phyloP scores from a whole-genome alignment of 2,888 invertebrate species.

The Bombylius major region DNA sequence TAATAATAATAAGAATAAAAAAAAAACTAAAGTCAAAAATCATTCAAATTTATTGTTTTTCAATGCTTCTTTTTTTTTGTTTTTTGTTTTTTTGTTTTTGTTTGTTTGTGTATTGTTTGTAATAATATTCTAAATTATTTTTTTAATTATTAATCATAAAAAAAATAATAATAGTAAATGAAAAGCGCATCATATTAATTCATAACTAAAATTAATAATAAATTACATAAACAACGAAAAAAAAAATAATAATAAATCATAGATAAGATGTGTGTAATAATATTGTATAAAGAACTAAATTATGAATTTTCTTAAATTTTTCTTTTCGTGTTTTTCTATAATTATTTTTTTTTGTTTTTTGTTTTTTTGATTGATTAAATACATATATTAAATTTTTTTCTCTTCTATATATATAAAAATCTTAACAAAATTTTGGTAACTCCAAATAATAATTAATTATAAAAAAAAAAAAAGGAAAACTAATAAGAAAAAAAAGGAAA shows the following conservation, averaged over 20 bases:
- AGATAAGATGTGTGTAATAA: not conserved
- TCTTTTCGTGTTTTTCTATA: not conserved
- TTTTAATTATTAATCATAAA: conserved; percentile 12
- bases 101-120: not conserved
- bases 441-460: too few relatives aligned
- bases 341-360: not conserved
- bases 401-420: not conserved
- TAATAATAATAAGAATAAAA: too few relatives aligned
- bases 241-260: conserved; percentile 5
- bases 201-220: conserved; percentile 20
- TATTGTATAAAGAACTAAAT: too few relatives aligned
- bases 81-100: not conserved
- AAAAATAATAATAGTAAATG: conserved; percentile 16
- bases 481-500: too few relatives aligned
- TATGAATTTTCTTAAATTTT: too few relatives aligned
- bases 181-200: conserved; percentile 16
- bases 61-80: not conserved
- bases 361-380: not conserved
- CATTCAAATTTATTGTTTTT: too few relatives aligned
- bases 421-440: too few relatives aligned
- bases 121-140: not conserved
- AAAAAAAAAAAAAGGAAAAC: too few relatives aligned
- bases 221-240: conserved; percentile 20
- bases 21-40: too few relatives aligned
- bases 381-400: not conserved